A percentile compares a stretch with the other conserved stretches of the same genome.
phyloP scores from a whole-genome alignment of 2,113 vertebrate species.

The Caretta caretta region DNA sequence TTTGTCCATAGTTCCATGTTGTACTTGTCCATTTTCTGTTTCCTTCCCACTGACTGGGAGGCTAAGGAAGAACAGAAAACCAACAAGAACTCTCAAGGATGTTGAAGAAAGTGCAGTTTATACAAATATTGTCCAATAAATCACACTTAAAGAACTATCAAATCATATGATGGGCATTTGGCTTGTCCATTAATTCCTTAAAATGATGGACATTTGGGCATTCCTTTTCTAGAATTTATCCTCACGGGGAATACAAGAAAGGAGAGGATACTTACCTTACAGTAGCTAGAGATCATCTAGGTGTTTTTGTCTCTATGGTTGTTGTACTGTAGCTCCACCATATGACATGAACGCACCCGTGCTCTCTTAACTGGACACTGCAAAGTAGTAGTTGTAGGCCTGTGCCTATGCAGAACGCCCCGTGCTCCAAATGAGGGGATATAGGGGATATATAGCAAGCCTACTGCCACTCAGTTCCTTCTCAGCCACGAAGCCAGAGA shows the following conservation, averaged over 20 bases:
- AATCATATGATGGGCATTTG: not conserved
- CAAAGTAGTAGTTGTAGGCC: too few relatives aligned
- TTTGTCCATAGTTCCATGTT: not conserved
- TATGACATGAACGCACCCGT: too few relatives aligned
- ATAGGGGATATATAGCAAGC: too few relatives aligned
- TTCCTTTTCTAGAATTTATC: not conserved
- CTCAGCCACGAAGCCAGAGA: too few relatives aligned
- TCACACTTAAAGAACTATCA: not conserved
- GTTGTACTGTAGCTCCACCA: too few relatives aligned
- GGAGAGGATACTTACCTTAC: too few relatives aligned
- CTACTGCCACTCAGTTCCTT: too few relatives aligned
- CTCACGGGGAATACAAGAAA: too few relatives aligned
- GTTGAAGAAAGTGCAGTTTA: not conserved
- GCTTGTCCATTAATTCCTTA: not conserved
- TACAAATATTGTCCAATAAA: not conserved
- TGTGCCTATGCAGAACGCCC: too few relatives aligned
- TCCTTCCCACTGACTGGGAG: not conserved
- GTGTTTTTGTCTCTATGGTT: too few relatives aligned
- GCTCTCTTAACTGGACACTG: not conserved
- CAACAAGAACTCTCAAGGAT: constrained; percentile 14
- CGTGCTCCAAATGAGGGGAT: too few relatives aligned
- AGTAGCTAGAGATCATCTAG: too few relatives aligned
- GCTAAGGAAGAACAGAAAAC: not conserved
- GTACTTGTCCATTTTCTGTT: not conserved
- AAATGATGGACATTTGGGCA: not conserved